Conservation (phyloP, 2,797 vertebrate species). For the Uromys caudimaculatus region DNA sequence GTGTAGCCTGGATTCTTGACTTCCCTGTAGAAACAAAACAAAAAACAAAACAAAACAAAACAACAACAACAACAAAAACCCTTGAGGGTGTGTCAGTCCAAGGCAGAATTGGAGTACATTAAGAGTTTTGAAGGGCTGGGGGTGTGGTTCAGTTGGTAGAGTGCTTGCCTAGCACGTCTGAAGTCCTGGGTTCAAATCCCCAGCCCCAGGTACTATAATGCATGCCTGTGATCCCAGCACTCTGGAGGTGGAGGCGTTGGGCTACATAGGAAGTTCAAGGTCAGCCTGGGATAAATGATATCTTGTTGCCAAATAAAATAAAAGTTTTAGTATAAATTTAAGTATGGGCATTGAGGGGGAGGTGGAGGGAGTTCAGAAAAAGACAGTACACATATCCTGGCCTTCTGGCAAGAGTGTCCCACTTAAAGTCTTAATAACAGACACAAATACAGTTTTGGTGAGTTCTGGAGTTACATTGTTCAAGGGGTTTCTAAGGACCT, state of each 20-base stretch:
- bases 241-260: not conserved
- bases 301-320: not conserved
- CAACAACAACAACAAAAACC: not conserved
- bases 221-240: not conserved
- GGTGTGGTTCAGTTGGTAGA: constrained; percentile 2
- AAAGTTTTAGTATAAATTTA: not conserved
- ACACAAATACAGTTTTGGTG: not conserved
- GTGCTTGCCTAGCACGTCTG: not conserved
- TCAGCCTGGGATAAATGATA: not conserved
- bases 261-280: not conserved
- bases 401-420: not conserved
- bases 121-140: not conserved
- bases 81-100: not conserved
- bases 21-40: not conserved
- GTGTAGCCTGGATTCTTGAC: not conserved
- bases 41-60: too few species aligned
- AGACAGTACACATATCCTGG: not conserved
- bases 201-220: not conserved
- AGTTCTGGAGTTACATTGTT: not conserved
- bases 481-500: not conserved
- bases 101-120: not conserved
- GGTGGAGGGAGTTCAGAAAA: not conserved
- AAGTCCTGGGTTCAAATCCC: not conserved
- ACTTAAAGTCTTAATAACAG: not conserved
- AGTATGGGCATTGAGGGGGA: not conserved